Percentiles rank a stretch among this genome's conserved stretches.
phyloP scores from a whole-genome alignment of 2,888 invertebrate species.

The Anthophora plumipes region DNA sequence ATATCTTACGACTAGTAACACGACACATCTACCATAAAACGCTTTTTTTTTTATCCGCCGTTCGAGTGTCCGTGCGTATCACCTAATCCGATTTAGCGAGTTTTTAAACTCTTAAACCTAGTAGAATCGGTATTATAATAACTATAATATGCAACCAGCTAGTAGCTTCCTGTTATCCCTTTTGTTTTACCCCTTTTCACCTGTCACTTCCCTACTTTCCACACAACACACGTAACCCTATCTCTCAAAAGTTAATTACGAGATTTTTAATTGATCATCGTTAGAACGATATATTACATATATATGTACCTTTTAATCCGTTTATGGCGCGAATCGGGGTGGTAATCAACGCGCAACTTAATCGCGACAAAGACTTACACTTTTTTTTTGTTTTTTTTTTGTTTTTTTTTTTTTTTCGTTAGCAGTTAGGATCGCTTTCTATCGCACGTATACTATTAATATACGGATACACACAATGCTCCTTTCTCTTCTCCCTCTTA shows the following conservation, averaged over 20 bases:
- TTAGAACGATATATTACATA: too few relatives aligned
- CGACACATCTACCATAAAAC: neutral
- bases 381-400: too few relatives aligned
- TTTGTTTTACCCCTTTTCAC: neutral
- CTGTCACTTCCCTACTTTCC: too few relatives aligned
- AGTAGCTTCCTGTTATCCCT: neutral
- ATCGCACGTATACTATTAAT: neutral
- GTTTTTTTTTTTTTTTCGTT: neutral
- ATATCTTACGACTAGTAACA: constrained; percentile 38
- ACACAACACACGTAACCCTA: too few relatives aligned
- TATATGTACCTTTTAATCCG: too few relatives aligned
- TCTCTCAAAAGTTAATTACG: too few relatives aligned
- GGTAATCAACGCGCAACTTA: too few relatives aligned
- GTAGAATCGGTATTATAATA: neutral
- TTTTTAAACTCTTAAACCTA: neutral
- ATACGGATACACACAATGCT: too few relatives aligned
- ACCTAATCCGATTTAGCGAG: constrained; percentile 13
- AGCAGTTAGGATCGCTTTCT: neutral
- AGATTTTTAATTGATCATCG: too few relatives aligned
- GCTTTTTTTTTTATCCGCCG: neutral
- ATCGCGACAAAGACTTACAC: neutral
- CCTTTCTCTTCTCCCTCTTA: neutral
- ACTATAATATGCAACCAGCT: neutral
- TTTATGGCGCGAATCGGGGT: too few relatives aligned
- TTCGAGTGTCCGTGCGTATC: constrained; percentile 9